Percentiles rank a stretch among this genome's conserved stretches.
Conservation (phyloP, 2,797 vertebrate species). For the Tapera naevia region DNA sequence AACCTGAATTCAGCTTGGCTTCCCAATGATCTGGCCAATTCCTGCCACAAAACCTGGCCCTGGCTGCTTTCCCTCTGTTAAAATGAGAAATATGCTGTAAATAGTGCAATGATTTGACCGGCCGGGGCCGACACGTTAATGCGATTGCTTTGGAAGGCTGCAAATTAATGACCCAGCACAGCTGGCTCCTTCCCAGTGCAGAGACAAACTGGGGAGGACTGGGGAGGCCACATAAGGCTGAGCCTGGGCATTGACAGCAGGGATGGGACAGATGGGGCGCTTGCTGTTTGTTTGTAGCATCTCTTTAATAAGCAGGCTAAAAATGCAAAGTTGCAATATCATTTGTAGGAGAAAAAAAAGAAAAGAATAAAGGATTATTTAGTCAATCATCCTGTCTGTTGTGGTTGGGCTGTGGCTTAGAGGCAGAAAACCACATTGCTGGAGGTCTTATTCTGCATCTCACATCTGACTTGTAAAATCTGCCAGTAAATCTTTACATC, state of each 20-base stretch:
- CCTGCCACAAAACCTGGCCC: background rate
- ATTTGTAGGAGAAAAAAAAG: background rate
- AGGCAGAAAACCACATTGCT: background rate
- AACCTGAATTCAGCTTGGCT: background rate
- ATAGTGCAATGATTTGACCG: background rate
- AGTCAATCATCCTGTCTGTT: background rate
- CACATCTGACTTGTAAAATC: background rate
- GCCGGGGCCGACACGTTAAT: rapidly evolving
- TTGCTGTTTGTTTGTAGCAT: background rate
- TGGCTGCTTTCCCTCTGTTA: background rate
- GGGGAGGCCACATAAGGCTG: background rate
- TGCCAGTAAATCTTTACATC: background rate
- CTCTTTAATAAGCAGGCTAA: background rate
- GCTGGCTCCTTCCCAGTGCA: background rate
- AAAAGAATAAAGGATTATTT: background rate
- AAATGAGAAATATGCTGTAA: background rate
- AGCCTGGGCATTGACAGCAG: background rate
- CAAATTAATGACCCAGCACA: background rate
- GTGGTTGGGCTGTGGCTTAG: background rate
- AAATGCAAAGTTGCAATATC: background rate
- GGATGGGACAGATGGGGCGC: background rate
- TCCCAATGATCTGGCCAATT: background rate
- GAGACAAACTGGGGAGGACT: background rate
- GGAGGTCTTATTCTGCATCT: background rate
- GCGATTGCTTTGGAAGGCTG: background rate